Conservation (phyloP, 2,113 vertebrate genomes). For the Coturnix japonica region DNA sequence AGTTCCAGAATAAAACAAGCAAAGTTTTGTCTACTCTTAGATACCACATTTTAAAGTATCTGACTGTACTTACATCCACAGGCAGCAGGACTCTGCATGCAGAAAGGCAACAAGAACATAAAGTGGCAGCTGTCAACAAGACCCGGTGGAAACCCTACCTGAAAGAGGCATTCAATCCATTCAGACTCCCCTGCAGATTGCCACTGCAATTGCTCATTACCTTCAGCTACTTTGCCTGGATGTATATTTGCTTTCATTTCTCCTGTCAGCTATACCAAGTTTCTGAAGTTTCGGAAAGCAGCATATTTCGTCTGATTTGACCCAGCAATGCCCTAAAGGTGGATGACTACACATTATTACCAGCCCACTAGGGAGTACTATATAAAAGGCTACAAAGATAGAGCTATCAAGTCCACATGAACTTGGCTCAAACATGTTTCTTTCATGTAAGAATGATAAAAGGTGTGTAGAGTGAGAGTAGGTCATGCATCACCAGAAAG, state of each 20-base stretch:
- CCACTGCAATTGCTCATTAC: not conserved
- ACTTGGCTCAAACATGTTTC: not conserved
- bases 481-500: not conserved
- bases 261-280: not conserved
- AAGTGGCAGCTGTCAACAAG: not conserved
- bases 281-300: not conserved
- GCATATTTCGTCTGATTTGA: not conserved
- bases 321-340: not conserved
- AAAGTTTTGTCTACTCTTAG: not conserved
- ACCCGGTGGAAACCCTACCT: not conserved
- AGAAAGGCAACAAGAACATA: not conserved
- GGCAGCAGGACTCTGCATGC: not conserved
- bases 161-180: accelerated
- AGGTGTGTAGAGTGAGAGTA: not conserved
- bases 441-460: slow-evolving; percentile 30
- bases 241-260: not conserved
- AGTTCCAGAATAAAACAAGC: not conserved
- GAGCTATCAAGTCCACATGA: not conserved
- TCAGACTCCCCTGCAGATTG: not conserved
- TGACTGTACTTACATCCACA: not conserved
- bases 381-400: not conserved
- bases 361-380: not conserved
- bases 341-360: not conserved
- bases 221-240: not conserved
- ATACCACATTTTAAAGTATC: not conserved